Percentiles rank a stretch among this genome's conserved stretches.
Evolutionary conservation across 2,888 invertebrate species (phyloP).

Genomic region (Cephus spinipes): DNA sequence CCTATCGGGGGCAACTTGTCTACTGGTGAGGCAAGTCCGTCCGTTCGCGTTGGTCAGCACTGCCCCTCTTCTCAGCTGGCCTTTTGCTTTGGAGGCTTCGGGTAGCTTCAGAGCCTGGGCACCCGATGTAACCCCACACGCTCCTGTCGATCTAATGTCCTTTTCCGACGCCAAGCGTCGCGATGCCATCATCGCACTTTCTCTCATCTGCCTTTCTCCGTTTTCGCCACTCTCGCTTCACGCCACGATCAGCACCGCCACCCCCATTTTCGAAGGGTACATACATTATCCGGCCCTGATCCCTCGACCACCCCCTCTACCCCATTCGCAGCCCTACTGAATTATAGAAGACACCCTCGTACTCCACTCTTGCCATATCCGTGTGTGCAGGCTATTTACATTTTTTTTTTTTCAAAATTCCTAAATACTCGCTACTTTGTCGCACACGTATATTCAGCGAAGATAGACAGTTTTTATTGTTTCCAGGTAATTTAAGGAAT

Average conservation of each 20-base stretch:
- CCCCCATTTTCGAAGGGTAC: constrained; percentile 51
- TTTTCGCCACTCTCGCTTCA: constrained; percentile 26
- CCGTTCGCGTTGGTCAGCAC: constrained; percentile 59
- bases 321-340: constrained; percentile 33
- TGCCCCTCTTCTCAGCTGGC: constrained; percentile 58
- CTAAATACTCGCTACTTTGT: too few species aligned
- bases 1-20: constrained; percentile 60
- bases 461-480: too few species aligned
- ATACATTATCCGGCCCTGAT: constrained; percentile 63
- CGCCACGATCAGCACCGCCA: constrained; percentile 30
- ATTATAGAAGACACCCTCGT: constrained; percentile 54
- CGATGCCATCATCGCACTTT: constrained; percentile 16
- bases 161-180: neutral
- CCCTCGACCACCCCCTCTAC: constrained; percentile 32
- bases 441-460: too few species aligned
- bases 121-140: neutral
- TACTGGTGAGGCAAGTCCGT: constrained; percentile 58
- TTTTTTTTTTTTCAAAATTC: too few species aligned
- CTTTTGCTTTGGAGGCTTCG: constrained; percentile 16
- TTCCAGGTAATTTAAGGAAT: too few species aligned
- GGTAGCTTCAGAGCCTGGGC: neutral
- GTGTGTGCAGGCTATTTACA: too few species aligned
- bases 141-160: constrained; percentile 10
- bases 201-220: constrained; percentile 26
- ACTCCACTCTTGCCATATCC: too few species aligned